Conservation (phyloP, 2,113 vertebrate genomes). For the Gymnogyps californianus region DNA sequence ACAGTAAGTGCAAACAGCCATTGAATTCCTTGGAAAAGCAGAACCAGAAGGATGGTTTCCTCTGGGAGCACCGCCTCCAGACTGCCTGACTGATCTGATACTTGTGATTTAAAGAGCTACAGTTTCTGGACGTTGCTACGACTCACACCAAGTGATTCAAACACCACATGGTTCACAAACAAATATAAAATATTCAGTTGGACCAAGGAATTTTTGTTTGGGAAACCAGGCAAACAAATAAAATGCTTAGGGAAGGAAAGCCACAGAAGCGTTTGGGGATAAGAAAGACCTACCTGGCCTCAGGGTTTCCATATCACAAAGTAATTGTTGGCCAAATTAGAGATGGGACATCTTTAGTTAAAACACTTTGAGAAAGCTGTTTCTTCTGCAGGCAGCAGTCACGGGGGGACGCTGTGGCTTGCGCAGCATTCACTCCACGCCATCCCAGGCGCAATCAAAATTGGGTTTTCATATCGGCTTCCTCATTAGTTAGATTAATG, state of each 20-base stretch:
- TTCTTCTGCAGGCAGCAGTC: background rate
- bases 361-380: background rate
- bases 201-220: background rate
- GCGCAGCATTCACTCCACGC: fast-evolving
- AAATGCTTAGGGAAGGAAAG: background rate
- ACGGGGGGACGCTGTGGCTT: fast-evolving
- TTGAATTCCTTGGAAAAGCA: background rate
- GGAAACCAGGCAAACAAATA: background rate
- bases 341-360: background rate
- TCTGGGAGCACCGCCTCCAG: background rate
- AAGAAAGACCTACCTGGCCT: background rate
- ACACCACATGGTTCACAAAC: background rate
- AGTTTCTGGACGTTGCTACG: background rate
- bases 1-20: background rate
- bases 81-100: background rate
- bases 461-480: fast-evolving
- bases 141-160: background rate
- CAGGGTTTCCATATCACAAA: background rate
- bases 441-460: background rate
- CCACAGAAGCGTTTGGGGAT: no score
- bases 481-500: background rate
- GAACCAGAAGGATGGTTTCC: background rate
- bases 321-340: background rate
- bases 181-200: background rate
- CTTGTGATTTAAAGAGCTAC: background rate